A percentile compares a stretch with the other conserved stretches of the same genome.
These are phyloP conservation scores for Baccha elongata DNA, from an alignment of 2,888 invertebrate genomes.

Conservation along the genomic window DNA sequence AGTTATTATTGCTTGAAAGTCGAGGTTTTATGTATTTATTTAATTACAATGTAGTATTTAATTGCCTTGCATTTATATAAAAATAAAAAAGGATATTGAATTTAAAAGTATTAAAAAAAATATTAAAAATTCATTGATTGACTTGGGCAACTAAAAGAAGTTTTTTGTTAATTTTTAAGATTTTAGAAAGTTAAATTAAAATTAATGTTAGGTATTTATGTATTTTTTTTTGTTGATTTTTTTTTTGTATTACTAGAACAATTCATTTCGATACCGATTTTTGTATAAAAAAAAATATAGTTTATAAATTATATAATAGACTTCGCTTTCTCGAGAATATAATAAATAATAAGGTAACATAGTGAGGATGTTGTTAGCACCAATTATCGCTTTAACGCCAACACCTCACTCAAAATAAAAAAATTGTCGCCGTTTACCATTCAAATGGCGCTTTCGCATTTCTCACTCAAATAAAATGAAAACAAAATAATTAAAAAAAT, in stretches of 20 bases:
- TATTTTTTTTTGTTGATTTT: constrained; percentile 30
- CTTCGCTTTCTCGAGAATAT: constrained; percentile 13
- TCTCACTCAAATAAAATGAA: constrained; percentile 51
- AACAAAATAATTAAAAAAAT: constrained; percentile 39
- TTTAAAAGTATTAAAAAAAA: constrained; percentile 1
- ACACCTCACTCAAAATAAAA: constrained; percentile 38
- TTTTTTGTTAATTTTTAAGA: not conserved
- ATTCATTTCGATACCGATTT: constrained; percentile 38
- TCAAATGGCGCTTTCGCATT: constrained; percentile 22
- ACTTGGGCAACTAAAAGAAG: constrained; percentile 20
- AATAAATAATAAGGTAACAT: constrained; percentile 55
- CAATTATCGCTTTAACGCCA: constrained; percentile 28
- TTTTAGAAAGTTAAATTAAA: not conserved
- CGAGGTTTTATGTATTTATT: constrained; percentile 33
- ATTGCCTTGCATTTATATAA: constrained; percentile 17
- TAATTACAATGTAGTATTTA: constrained; percentile 22
- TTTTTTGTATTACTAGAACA: constrained; percentile 41
- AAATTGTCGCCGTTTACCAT: constrained; percentile 22
- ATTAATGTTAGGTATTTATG: constrained; percentile 3
- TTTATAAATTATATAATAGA: constrained; percentile 28
- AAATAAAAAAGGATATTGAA: constrained; percentile 4
- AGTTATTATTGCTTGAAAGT: constrained; percentile 44
- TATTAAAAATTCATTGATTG: constrained; percentile 29
- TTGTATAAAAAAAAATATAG: constrained; percentile 55
- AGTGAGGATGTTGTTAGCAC: constrained; percentile 43